phyloP scores from a whole-genome alignment of 2,797 vertebrate genomes.

The Argyrosomus regius region DNA sequence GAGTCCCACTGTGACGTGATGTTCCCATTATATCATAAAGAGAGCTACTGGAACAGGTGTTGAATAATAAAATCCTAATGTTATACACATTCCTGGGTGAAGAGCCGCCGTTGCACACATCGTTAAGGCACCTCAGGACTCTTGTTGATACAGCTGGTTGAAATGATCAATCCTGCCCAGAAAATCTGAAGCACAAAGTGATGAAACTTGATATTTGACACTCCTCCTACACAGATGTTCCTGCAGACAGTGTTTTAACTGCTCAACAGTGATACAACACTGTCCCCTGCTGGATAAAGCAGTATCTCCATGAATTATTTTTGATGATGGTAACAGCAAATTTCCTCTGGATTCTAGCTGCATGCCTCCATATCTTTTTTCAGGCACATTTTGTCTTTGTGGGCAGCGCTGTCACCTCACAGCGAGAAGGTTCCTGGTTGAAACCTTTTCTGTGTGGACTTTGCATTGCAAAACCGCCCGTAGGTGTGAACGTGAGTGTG shows the following conservation, averaged over 20 bases:
- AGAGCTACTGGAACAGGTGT: background rate
- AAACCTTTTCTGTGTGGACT: no score
- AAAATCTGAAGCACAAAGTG: slow-evolving; percentile 20
- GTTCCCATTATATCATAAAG: background rate
- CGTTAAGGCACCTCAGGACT: slow-evolving; percentile 1
- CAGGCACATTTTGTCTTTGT: background rate
- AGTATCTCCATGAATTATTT: background rate
- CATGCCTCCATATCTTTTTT: background rate
- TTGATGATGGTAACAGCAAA: background rate
- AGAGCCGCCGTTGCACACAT: background rate
- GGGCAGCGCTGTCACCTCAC: no score
- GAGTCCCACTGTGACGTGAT: background rate
- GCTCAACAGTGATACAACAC: slow-evolving; percentile 33
- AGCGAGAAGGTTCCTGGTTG: no score
- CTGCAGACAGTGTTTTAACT: background rate
- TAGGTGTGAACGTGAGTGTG: no score
- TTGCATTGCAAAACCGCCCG: no score
- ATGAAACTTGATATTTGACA: background rate
- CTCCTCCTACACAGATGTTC: slow-evolving; percentile 15
- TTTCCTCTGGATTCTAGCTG: background rate
- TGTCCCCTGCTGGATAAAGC: slow-evolving; percentile 62
- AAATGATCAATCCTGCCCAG: slow-evolving; percentile 4
- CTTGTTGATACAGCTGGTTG: slow-evolving; percentile 28
- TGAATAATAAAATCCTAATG: slow-evolving; percentile 1
- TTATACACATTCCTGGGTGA: background rate